Percentiles rank a stretch among this genome's conserved stretches.
Conservation (phyloP, 2,888 invertebrate genomes). For the Cantharis rufa region DNA sequence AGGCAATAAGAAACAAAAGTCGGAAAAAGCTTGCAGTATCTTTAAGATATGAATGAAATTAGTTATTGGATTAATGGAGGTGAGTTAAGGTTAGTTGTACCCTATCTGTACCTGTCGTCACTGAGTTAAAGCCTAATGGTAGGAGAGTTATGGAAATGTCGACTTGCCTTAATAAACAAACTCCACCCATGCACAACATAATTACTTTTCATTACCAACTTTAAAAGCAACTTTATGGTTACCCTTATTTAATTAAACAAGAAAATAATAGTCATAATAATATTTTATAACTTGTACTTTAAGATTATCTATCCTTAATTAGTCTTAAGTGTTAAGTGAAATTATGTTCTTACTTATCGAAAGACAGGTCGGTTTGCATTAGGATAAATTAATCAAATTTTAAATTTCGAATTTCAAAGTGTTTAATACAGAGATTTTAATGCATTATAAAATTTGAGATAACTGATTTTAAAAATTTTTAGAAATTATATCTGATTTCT, state of each 20-base stretch:
- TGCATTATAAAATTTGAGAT: too few relatives aligned
- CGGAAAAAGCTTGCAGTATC: neutral
- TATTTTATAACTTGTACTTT: neutral
- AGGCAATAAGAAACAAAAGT: neutral
- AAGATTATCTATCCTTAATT: neutral
- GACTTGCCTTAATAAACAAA: conserved; percentile 38
- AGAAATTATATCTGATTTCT: too few relatives aligned
- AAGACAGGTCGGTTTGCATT: too few relatives aligned
- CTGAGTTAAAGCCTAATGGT: conserved; percentile 23
- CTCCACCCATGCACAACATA: conserved; percentile 35
- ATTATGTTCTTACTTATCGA: neutral
- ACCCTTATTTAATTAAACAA: neutral
- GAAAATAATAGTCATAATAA: neutral
- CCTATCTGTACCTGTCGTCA: conserved; percentile 28
- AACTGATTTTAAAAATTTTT: too few relatives aligned
- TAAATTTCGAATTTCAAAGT: too few relatives aligned
- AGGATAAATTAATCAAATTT: too few relatives aligned
- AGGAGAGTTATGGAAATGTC: conserved; percentile 24
- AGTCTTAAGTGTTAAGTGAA: neutral
- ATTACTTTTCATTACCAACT: neutral
- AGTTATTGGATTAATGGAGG: conserved; percentile 23
- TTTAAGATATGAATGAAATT: conserved; percentile 25
- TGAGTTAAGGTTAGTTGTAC: conserved; percentile 7
- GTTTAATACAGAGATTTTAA: too few relatives aligned
- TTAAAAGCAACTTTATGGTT: neutral